Evolutionary conservation across 2,113 vertebrate species (phyloP).

Genomic region (Merops nubicus): DNA sequence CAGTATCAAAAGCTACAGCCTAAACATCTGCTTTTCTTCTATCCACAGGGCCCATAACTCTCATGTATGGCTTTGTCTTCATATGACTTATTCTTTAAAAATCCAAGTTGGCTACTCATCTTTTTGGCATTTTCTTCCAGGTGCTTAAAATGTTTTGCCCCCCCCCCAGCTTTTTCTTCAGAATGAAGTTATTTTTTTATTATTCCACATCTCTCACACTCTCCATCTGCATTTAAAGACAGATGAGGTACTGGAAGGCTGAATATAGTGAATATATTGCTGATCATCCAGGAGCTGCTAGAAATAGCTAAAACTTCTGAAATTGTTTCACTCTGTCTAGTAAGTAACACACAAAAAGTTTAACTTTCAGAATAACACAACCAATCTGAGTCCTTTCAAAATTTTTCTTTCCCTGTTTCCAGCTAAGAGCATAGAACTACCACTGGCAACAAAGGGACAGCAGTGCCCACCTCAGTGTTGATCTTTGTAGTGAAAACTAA

Average conservation of each 20-base stretch:
- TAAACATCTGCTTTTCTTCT: constrained; percentile 9
- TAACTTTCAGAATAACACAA: not conserved
- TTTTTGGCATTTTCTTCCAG: not conserved
- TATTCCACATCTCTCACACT: not conserved
- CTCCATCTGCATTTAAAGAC: not conserved
- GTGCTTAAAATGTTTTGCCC: not conserved
- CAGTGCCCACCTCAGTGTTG: not conserved
- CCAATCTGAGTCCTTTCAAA: not conserved
- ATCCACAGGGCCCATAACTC: not conserved
- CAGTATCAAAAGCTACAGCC: not conserved
- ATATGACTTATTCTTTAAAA: not conserved
- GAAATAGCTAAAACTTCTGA: not conserved
- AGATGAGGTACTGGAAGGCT: not conserved
- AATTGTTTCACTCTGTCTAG: not conserved
- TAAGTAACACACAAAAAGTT: not conserved
- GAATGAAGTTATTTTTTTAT: not conserved
- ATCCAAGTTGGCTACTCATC: not conserved
- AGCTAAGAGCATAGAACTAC: not conserved
- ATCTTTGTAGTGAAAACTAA: not conserved
- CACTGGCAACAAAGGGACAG: not conserved
- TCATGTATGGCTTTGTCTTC: not conserved
- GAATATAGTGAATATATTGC: not conserved
- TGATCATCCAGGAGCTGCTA: not conserved
- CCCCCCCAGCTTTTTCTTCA: not conserved
- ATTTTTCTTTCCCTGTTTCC: not conserved